These are phyloP conservation scores for Scortum barcoo DNA, from an alignment of 2,113 vertebrate genomes.

Conservation along the genomic window DNA sequence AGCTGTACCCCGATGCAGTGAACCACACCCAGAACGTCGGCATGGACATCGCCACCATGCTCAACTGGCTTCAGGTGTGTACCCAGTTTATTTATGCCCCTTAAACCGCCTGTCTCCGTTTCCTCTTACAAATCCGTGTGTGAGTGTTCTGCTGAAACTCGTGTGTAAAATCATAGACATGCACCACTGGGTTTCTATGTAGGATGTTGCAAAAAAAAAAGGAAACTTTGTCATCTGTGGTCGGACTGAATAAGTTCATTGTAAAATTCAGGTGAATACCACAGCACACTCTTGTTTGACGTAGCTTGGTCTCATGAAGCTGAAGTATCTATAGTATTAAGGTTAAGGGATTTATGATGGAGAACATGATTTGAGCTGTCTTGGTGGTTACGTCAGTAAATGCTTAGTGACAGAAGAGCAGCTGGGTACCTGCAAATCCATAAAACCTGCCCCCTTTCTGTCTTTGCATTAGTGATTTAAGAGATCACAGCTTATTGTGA, in stretches of 20 bases:
- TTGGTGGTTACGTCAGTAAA: background rate
- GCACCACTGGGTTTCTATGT: background rate
- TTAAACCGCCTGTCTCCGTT: background rate
- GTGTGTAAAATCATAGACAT: background rate
- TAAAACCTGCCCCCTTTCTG: background rate
- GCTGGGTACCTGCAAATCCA: background rate
- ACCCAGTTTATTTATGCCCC: background rate
- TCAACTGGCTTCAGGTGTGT: constrained; percentile 92
- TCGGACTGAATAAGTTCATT: background rate
- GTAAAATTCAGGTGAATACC: background rate
- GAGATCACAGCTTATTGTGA: background rate
- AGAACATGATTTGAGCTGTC: background rate
- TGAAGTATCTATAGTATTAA: constrained; percentile 19
- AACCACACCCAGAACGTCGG: constrained; percentile 89
- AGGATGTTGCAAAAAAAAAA: background rate
- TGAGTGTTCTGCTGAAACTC: background rate
- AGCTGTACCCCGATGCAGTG: constrained; percentile 91
- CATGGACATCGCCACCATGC: constrained; percentile 84
- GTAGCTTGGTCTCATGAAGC: background rate
- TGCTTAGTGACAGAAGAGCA: background rate
- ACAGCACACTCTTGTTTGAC: background rate
- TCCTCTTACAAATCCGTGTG: background rate
- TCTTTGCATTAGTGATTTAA: background rate
- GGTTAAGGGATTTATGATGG: background rate
- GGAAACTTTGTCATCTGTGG: background rate